phyloP scores from a whole-genome alignment of 2,113 vertebrate species.

The Hucho hucho region DNA sequence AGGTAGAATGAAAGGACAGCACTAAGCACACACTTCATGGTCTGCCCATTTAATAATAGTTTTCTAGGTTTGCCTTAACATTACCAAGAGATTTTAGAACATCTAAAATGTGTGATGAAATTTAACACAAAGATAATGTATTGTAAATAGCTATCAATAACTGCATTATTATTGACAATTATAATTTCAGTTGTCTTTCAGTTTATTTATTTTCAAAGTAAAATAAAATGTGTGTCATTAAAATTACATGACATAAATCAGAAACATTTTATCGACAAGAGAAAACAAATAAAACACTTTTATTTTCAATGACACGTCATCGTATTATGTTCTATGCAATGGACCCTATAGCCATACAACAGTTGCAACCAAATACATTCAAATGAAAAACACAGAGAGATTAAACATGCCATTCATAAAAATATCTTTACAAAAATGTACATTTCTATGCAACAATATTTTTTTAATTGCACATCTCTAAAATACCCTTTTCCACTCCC shows the following conservation, averaged over 20 bases:
- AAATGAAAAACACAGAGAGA: conserved; percentile 73
- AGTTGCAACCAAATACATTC: conserved; percentile 58
- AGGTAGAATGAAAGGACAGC: too few species aligned
- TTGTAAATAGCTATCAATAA: too few species aligned
- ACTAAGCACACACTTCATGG: too few species aligned
- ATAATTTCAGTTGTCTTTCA: conserved; percentile 25
- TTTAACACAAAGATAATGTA: too few species aligned
- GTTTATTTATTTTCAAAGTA: conserved; percentile 62
- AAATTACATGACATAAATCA: conserved; percentile 53
- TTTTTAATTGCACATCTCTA: conserved; percentile 46
- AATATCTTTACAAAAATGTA: conserved; percentile 80
- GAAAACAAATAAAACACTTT: conserved; percentile 46
- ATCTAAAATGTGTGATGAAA: too few species aligned
- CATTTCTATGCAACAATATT: conserved; percentile 74
- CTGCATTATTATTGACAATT: neutral
- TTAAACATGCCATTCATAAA: conserved; percentile 78
- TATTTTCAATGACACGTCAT: conserved; percentile 60
- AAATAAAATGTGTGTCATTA: conserved; percentile 42
- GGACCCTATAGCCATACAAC: conserved; percentile 63
- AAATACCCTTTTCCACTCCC: conserved; percentile 13
- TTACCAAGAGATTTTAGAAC: too few species aligned
- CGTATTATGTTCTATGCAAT: conserved; percentile 41
- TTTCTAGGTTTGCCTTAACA: too few species aligned
- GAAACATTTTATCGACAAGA: conserved; percentile 45
- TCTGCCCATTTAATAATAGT: too few species aligned